A percentile compares a stretch with the other conserved stretches of the same genome.
These are phyloP conservation scores for Pogonocichla stellata DNA, from an alignment of 2,113 vertebrate genomes.

Conservation along the genomic window DNA sequence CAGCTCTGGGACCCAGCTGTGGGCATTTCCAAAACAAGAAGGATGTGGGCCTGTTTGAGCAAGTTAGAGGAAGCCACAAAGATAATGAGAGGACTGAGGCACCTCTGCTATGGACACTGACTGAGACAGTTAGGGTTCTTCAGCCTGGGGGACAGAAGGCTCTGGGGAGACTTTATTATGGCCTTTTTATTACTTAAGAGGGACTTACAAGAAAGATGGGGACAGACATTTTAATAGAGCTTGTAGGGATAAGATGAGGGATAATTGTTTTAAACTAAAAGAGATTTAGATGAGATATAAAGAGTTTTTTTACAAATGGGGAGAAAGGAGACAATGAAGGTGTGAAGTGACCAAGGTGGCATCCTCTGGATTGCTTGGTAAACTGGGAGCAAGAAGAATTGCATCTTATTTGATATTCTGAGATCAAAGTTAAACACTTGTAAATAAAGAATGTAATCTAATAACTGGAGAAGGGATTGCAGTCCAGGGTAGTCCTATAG, in stretches of 20 bases:
- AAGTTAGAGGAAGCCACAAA: not conserved
- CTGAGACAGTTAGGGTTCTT: not conserved
- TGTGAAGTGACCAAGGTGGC: not conserved
- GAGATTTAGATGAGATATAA: not conserved
- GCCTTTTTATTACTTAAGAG: not conserved
- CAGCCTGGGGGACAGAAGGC: not conserved
- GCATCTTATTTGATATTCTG: not conserved
- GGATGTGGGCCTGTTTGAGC: not conserved
- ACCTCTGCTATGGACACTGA: not conserved
- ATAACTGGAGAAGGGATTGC: not conserved
- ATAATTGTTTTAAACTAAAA: not conserved
- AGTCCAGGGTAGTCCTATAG: not conserved
- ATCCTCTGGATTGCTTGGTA: not conserved
- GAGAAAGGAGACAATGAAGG: not conserved
- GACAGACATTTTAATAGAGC: not conserved
- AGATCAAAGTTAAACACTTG: not conserved
- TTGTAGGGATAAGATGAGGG: not conserved
- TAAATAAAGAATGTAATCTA: not conserved
- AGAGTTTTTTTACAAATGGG: not conserved
- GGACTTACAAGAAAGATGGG: not conserved
- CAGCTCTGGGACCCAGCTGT: not conserved
- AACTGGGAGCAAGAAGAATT: not conserved
- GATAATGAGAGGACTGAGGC: not conserved
- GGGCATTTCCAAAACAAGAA: not conserved
- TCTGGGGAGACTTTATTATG: not conserved